These are phyloP conservation scores for Pseudois nayaur DNA, from an alignment of 2,113 vertebrate genomes.

Conservation along the genomic window DNA sequence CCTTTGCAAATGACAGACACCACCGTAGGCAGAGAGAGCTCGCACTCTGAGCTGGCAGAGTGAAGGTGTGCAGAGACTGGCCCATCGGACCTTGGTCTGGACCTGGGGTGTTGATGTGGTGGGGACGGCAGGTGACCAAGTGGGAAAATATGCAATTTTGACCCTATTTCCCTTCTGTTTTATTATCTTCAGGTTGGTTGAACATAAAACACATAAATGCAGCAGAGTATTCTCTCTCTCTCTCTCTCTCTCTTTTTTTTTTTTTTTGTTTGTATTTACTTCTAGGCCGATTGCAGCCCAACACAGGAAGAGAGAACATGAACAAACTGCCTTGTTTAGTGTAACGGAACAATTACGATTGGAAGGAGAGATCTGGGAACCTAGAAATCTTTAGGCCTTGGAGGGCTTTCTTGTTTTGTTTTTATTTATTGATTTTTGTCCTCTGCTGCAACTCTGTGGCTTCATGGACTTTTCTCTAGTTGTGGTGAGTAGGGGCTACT, in stretches of 20 bases:
- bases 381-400: neutral
- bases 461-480: neutral
- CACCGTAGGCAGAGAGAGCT: neutral
- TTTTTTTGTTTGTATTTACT: neutral
- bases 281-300: neutral
- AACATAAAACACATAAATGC: neutral
- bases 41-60: neutral
- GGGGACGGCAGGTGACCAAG: fast-evolving
- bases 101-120: fast-evolving
- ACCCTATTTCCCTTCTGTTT: neutral
- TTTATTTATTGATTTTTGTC: neutral
- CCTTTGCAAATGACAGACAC: neutral
- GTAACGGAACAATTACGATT: neutral
- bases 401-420: neutral
- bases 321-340: neutral
- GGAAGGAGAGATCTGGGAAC: neutral
- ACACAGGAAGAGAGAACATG: neutral
- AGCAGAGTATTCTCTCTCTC: neutral
- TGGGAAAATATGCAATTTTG: neutral
- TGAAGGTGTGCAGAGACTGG: neutral
- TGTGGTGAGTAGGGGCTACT: neutral
- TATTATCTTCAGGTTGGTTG: neutral
- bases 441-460: neutral
- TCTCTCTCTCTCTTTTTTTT: neutral
- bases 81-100: neutral